A percentile compares a stretch with the other conserved stretches of the same genome.
Evolutionary conservation across 2,888 invertebrate genomes (phyloP).

Genomic region (Desoria tigrina): DNA sequence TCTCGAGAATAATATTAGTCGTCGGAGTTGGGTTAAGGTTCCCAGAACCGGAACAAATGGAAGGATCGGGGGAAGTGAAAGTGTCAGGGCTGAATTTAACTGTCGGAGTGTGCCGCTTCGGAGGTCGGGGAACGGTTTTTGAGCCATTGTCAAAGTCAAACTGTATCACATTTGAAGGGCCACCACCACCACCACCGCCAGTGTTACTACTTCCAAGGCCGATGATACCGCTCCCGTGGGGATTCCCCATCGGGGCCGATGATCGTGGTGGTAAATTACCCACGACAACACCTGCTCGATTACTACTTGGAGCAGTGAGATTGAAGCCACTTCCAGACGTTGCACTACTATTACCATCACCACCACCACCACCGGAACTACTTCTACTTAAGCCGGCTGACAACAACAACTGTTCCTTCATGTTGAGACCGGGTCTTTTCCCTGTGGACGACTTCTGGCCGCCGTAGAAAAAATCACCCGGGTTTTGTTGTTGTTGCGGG

Average conservation of each 20-base stretch:
- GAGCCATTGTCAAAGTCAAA: constrained; percentile 22
- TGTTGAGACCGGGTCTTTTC: constrained; percentile 39
- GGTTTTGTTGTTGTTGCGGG: constrained; percentile 10
- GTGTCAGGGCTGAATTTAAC: constrained; percentile 52
- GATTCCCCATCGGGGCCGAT: not conserved
- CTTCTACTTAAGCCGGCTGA: constrained; percentile 32
- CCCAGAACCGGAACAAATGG: constrained; percentile 22
- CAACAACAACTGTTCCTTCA: constrained; percentile 45
- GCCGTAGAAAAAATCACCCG: constrained; percentile 20
- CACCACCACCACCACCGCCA: constrained; percentile 13
- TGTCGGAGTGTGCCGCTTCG: constrained; percentile 50
- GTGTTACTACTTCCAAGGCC: not conserved
- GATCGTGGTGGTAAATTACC: constrained; percentile 2
- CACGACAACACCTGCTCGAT: constrained; percentile 1
- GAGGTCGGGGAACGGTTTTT: constrained; percentile 45
- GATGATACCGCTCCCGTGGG: not conserved
- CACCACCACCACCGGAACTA: constrained; percentile 19
- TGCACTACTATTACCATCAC: not conserved
- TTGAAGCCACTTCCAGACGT: not conserved
- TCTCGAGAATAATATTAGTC: constrained; percentile 21
- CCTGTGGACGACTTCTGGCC: constrained; percentile 20
- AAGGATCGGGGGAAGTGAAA: constrained; percentile 33
- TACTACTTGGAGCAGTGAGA: not conserved
- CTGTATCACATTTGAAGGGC: constrained; percentile 39
- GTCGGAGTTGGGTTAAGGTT: constrained; percentile 8